Evolutionary conservation across 2,888 invertebrate species (phyloP), one percentile per base, ranked within the genome.

Genomic region (Pimpla rufipes): DNA sequence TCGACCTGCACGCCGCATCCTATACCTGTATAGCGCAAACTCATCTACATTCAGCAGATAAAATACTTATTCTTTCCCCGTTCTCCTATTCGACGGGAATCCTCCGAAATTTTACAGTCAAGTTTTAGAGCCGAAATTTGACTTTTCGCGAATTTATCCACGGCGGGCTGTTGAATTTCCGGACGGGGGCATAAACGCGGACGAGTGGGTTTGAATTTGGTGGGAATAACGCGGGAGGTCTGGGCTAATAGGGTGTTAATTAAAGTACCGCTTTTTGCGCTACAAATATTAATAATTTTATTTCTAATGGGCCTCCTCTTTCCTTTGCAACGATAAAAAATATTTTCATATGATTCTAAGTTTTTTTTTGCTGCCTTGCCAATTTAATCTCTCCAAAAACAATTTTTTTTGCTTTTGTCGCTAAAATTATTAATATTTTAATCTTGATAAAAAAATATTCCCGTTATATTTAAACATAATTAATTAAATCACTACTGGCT

Each of bases 11-110:
- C 64, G 50, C 16, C 29, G 8, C 45, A n/a, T 70, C n/a, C 50
- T 75, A 67, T 75, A 81, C 70, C 79, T 73, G 68, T 79, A 64
- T 62, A 50, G 21, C 37, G 47, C 13, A 70, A 57, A 77, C 68
- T 62, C 74, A 77, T 82, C 57, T 76, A 70, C 80, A 74, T 81
- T 81, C 37, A 50, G 59, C 67, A 45, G 73, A 74, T 84, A 50
- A 78, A 84, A 81, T 62, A 35, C 47, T 64, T 55, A 70, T 18
- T 57, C 47, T 59, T 64, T 59, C 37, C 2, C 64, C 52, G 45
- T 66, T 66, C 21, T 23, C 3, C 40, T 11, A 64, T 42, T 64
- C 62, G 6, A n/a, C 16, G 8, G 16, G 62, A 62, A 62, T 62
- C 62, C 35, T 18, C n/a, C 62, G 18, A 35, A 37, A 62, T 62